Evolutionary conservation across 2,797 vertebrate genomes (phyloP).

Genomic region (Brachyalestes nurse): DNA sequence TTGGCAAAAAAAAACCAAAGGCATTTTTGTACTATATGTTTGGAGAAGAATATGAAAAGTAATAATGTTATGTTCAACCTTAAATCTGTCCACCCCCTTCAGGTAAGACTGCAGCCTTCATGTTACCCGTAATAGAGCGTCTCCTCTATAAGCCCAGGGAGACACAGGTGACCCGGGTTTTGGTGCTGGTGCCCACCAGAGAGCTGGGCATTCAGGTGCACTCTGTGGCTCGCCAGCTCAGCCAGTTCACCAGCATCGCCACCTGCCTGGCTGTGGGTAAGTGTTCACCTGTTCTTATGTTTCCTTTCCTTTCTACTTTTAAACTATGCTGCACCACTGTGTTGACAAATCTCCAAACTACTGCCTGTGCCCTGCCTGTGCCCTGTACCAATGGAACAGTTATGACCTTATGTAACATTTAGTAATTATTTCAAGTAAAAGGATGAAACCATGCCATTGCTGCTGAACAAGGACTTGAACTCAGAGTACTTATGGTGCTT

Average conservation of each 20-base stretch:
- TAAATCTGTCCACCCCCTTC: background rate
- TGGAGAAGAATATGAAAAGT: too few species aligned
- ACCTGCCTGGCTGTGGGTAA: constrained; percentile 92
- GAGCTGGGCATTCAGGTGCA: constrained; percentile 98
- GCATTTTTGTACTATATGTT: too few species aligned
- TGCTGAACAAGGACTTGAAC: background rate
- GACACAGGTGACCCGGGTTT: constrained; percentile 87
- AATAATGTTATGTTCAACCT: background rate
- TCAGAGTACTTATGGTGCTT: too few species aligned
- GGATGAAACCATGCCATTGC: background rate
- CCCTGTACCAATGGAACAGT: too few species aligned
- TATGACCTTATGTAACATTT: background rate
- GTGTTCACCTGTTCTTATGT: constrained; percentile 41
- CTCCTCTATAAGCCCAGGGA: constrained; percentile 93
- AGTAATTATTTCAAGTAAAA: background rate
- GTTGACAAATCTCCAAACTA: background rate
- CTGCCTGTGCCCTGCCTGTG: background rate
- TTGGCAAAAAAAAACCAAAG: too few species aligned
- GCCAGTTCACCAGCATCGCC: constrained; percentile 91
- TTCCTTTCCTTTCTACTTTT: background rate
- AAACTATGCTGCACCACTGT: background rate
- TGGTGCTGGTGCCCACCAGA: constrained; percentile 93
- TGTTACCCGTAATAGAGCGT: constrained; percentile 92
- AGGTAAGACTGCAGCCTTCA: constrained; percentile 98
- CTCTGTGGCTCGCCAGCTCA: constrained; percentile 88